Conservation (phyloP, 2,113 vertebrate species). For the Podarcis muralis region DNA sequence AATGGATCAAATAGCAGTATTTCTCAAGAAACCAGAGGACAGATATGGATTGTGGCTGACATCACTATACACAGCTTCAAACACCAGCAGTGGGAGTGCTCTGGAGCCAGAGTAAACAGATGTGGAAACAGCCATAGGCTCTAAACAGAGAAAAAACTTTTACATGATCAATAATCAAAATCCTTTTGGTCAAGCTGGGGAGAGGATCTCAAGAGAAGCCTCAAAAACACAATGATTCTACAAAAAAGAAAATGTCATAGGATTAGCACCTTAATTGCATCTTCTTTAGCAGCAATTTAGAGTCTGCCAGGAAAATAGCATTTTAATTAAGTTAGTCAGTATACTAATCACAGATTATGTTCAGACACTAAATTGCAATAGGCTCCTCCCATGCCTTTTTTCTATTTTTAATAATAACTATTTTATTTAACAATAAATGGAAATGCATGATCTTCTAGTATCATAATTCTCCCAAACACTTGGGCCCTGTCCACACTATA, state of each 20-base stretch:
- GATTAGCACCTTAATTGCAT: conserved; percentile 54
- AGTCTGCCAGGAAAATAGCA: conserved; percentile 38
- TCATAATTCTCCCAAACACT: too few species aligned
- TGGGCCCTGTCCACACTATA: too few species aligned
- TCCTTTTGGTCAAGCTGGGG: conserved; percentile 14
- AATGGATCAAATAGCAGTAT: too few species aligned
- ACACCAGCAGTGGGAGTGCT: too few species aligned
- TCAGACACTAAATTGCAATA: neutral
- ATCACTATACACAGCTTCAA: too few species aligned
- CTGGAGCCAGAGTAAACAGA: too few species aligned
- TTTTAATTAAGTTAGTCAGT: conserved; percentile 9
- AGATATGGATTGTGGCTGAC: too few species aligned
- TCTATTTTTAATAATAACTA: neutral
- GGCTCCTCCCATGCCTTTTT: neutral
- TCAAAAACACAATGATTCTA: conserved; percentile 47
- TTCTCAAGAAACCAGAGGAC: too few species aligned
- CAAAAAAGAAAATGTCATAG: conserved; percentile 34
- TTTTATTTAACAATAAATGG: too few species aligned
- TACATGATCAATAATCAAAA: conserved; percentile 18
- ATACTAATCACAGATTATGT: conserved; percentile 10
- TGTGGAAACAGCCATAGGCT: too few species aligned
- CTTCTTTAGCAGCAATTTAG: conserved; percentile 29
- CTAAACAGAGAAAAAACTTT: neutral
- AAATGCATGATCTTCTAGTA: too few species aligned
- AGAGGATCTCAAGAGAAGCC: conserved; percentile 27